Evolutionary conservation across 2,113 vertebrate genomes (phyloP).

Genomic region (Paratilapia polleni): DNA sequence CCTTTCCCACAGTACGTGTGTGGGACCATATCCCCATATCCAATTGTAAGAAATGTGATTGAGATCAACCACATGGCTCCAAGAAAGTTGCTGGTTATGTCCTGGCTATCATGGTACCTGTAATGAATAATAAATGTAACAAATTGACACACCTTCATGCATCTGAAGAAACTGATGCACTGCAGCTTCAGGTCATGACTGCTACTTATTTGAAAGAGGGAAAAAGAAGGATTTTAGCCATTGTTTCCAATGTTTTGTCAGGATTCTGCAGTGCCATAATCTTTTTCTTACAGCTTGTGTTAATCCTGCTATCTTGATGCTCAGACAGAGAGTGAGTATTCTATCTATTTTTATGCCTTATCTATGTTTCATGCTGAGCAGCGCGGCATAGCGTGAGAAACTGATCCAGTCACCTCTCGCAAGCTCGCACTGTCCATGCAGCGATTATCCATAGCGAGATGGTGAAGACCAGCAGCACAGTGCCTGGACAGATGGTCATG

Average conservation of each 20-base stretch:
- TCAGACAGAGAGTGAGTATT: slow-evolving; percentile 15
- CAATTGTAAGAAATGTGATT: slow-evolving; percentile 99
- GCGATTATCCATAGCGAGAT: slow-evolving; percentile 99
- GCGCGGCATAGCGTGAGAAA: slow-evolving; percentile 51
- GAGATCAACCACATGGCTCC: slow-evolving; percentile 99
- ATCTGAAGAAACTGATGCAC: background rate
- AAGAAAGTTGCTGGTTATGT: slow-evolving; percentile 98
- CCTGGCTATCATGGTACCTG: slow-evolving; percentile 97
- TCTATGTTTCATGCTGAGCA: slow-evolving; percentile 68
- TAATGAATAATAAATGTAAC: slow-evolving; percentile 71
- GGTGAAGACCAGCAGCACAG: slow-evolving; percentile 99
- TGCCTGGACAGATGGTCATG: slow-evolving; percentile 99
- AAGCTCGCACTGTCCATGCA: slow-evolving; percentile 98
- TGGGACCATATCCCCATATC: slow-evolving; percentile 99
- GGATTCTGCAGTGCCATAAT: slow-evolving; percentile 1
- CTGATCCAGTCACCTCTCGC: slow-evolving; percentile 91
- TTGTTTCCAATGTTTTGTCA: background rate
- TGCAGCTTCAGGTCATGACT: background rate
- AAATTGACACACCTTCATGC: slow-evolving; percentile 24
- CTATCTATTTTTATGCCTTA: slow-evolving; percentile 68
- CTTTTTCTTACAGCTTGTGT: slow-evolving; percentile 3
- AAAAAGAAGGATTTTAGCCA: background rate
- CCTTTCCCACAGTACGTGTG: slow-evolving; percentile 99
- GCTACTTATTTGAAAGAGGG: background rate
- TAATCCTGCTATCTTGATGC: slow-evolving; percentile 22